phyloP scores from a whole-genome alignment of 2,113 vertebrate species.

The Lamprotornis superbus region DNA sequence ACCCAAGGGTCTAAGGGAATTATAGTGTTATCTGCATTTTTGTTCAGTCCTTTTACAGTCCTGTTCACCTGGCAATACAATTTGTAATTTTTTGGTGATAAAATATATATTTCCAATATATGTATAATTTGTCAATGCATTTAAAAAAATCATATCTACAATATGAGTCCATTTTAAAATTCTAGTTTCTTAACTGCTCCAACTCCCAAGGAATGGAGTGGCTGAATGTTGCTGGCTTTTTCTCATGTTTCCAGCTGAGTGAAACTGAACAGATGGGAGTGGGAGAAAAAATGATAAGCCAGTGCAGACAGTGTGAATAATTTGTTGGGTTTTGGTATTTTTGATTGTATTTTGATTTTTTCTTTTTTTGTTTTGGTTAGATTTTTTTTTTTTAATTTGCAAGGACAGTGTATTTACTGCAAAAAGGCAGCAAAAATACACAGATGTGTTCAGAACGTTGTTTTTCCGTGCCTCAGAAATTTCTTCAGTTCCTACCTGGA shows the following conservation, averaged over 20 bases:
- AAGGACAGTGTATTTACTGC: not conserved
- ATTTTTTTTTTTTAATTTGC: not conserved
- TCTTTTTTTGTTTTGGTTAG: not conserved
- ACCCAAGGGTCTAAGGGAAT: not conserved
- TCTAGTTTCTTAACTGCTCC: not conserved
- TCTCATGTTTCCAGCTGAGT: constrained; percentile 46
- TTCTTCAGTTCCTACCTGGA: not conserved
- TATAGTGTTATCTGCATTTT: not conserved
- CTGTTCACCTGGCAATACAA: not conserved
- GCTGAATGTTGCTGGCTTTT: not conserved
- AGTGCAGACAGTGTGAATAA: constrained; percentile 9
- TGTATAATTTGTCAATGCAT: not conserved
- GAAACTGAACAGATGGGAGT: constrained; percentile 59
- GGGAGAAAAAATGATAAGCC: constrained; percentile 27
- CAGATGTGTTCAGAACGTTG: not conserved
- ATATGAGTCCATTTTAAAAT: not conserved
- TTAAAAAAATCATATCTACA: not conserved
- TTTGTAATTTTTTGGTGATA: not conserved
- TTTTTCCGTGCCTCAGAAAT: not conserved
- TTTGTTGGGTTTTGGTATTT: not conserved
- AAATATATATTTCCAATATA: not conserved
- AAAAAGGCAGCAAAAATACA: not conserved
- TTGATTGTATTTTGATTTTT: not conserved
- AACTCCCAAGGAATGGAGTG: not conserved
- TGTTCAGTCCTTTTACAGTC: not conserved